Conservation (phyloP, 2,888 invertebrate species). For the Leptogaster cylindrica region DNA sequence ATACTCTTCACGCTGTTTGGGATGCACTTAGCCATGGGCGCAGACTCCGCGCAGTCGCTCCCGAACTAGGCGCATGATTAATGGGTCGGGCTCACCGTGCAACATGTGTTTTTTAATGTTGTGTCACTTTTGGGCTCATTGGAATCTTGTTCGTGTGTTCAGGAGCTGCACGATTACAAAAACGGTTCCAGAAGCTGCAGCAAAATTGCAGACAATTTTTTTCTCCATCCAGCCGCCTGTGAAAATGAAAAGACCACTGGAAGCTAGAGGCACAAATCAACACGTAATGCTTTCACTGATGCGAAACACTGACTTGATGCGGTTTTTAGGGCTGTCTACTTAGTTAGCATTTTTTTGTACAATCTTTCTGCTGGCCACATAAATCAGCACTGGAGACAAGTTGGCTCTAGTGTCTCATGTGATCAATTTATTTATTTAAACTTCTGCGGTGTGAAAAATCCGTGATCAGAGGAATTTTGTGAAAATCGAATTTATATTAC, state of each 20-base stretch:
- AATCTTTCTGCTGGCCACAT: slow-evolving; percentile 6
- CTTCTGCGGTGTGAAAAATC: no score
- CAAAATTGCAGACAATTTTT: slow-evolving; percentile 24
- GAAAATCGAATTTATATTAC: no score
- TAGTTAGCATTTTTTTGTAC: neutral
- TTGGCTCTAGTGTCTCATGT: slow-evolving; percentile 26
- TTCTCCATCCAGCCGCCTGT: neutral
- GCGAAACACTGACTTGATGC: slow-evolving; percentile 1
- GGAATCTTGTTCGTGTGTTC: slow-evolving; percentile 32
- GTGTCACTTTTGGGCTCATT: slow-evolving; percentile 37
- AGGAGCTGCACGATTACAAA: neutral
- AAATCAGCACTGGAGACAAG: slow-evolving; percentile 26
- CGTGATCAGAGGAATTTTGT: no score
- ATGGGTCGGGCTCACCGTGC: slow-evolving; percentile 22
- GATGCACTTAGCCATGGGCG: slow-evolving; percentile 1
- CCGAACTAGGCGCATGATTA: slow-evolving; percentile 21
- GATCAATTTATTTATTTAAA: slow-evolving; percentile 37
- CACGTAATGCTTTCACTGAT: slow-evolving; percentile 33
- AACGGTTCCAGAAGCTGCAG: neutral
- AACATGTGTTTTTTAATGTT: slow-evolving; percentile 31
- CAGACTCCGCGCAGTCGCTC: neutral
- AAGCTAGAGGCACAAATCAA: slow-evolving; percentile 36
- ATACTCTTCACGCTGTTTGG: slow-evolving; percentile 17
- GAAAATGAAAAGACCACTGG: no score
- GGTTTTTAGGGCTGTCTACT: slow-evolving; percentile 3